A percentile compares a stretch with the other conserved stretches of the same genome.
Conservation (phyloP, 2,888 invertebrate genomes). For the Rhamnusium bicolor region DNA sequence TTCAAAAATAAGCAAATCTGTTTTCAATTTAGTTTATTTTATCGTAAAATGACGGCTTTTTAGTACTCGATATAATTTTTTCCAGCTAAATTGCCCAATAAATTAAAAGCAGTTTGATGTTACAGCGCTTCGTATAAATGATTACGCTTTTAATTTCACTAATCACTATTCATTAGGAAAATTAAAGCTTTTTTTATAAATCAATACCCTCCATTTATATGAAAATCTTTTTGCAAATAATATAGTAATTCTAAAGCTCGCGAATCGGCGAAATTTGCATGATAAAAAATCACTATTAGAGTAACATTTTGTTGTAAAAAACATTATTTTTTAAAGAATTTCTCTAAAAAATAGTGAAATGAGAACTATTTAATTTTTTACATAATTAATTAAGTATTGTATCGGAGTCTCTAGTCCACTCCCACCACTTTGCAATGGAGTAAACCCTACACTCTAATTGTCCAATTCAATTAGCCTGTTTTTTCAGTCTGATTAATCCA, state of each 20-base stretch:
- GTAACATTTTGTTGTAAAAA: too few species aligned
- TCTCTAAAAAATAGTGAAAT: too few species aligned
- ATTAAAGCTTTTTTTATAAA: slow-evolving; percentile 7
- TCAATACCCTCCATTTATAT: not conserved
- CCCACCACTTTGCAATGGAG: too few species aligned
- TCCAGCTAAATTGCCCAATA: not conserved
- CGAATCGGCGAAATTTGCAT: not conserved
- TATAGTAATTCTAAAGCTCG: not conserved
- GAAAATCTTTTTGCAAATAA: not conserved
- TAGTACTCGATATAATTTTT: not conserved
- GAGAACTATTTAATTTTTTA: too few species aligned
- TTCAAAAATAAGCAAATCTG: not conserved
- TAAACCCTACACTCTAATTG: too few species aligned
- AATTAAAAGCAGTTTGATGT: slow-evolving; percentile 16
- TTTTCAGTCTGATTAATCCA: too few species aligned
- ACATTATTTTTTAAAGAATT: too few species aligned
- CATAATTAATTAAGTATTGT: too few species aligned
- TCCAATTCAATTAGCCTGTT: too few species aligned
- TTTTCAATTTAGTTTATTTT: not conserved
- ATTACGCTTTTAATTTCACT: slow-evolving; percentile 10
- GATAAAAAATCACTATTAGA: too few species aligned
- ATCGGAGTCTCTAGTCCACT: too few species aligned
- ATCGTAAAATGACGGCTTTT: not conserved
- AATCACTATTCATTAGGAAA: slow-evolving; percentile 15
- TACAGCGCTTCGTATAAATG: slow-evolving; percentile 9